Base-by-base conservation (phyloP, 2,797 vertebrate species). In the Tenualosa thibaudeaui region DNA sequence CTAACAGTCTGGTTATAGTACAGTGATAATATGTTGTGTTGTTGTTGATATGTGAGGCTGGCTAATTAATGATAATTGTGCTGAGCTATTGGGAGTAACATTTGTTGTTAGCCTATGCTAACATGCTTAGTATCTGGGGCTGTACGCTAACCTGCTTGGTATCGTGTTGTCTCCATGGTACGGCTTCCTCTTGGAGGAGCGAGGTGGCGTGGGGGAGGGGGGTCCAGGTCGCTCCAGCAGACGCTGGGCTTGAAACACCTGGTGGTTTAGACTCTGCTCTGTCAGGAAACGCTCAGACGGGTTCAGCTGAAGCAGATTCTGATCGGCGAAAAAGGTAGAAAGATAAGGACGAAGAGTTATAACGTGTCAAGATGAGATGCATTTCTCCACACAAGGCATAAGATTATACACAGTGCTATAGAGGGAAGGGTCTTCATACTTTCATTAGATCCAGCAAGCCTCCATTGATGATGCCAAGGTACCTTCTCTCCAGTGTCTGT, bases 391-490 rank as follows among this genome's bases (percentile, higher is more conserved):
- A 22, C 7, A 62, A 8, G 22, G 6, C 2, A 3, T 19, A 12
- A 62, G 22, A 65, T 54, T 81, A 37, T 43, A 43, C 15, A 40
- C 15, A 40, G 37, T 75, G 68, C 68, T 6, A 43, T 75, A 37
- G 68, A 40, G 15, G 13, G 68, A 43, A 75, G 1, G 5, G 19
- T 17, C 2, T n/a, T 81, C 88, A 88, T 96, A 99, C 98, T 97
- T 99, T 99, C 96, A 99, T 99, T 88, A 99, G 94, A 93, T 99
- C 98, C 95, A 99, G 95, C 94, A 99, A 96, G 89, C 98, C 94
- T 88, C 97, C 96, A 86, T 95, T 98, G 92, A 99, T 94, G 92
- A 99, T 99, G 90, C 97, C 97, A 91, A 98, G 95, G 88, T 99
- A 99, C 93, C 98, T 93, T 93, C 98, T 96, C 91, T 99, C 98